A percentile compares a stretch with the other conserved stretches of the same genome.
These are phyloP conservation scores for Trichonephila clavata DNA, from an alignment of 1,140 invertebrate genomes.

Conservation along the genomic window DNA sequence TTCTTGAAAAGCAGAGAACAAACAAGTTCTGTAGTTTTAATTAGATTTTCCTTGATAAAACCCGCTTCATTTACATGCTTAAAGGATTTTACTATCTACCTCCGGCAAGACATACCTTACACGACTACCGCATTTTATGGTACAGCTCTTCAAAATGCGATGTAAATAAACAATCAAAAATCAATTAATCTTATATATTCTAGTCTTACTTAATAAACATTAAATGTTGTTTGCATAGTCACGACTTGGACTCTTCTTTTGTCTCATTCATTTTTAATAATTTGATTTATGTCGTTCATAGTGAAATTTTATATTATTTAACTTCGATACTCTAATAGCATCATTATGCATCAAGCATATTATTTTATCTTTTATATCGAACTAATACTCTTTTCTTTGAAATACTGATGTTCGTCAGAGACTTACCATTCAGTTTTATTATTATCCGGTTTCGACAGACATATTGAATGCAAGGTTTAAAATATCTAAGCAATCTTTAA, in stretches of 20 bases:
- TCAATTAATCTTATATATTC: no score
- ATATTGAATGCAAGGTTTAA: not conserved
- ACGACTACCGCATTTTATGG: no score
- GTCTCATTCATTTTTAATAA: not conserved
- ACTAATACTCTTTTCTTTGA: not conserved
- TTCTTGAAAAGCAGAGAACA: not conserved
- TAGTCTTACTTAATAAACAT: no score
- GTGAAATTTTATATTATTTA: not conserved
- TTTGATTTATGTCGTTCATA: not conserved
- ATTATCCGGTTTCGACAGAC: not conserved
- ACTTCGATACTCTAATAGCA: not conserved
- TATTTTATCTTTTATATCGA: not conserved
- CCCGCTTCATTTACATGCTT: not conserved
- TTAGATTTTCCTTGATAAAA: not conserved
- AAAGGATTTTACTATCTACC: not conserved
- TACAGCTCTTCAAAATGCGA: no score
- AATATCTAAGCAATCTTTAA: no score
- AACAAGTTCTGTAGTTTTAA: not conserved
- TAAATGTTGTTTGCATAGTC: no score
- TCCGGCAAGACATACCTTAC: not conserved
- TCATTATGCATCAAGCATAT: not conserved
- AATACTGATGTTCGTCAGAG: not conserved
- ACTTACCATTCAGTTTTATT: no score
- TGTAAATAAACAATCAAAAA: no score
- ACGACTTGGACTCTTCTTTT: not conserved